phyloP scores from a whole-genome alignment of 2,797 vertebrate species.

The Capromys pilorides region DNA sequence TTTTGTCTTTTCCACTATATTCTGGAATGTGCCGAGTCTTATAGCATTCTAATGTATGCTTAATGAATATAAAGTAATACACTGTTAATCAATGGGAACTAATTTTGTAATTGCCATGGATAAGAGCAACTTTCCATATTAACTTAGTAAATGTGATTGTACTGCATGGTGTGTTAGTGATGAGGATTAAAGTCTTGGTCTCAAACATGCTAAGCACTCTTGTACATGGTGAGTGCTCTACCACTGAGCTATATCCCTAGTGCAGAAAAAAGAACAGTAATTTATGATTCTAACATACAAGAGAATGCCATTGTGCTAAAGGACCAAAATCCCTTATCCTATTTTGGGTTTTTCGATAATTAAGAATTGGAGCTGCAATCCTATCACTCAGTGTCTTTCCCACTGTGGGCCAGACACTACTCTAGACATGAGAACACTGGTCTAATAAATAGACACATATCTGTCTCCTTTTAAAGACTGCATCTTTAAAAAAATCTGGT shows the following conservation, averaged over 20 bases:
- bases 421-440: background rate
- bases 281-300: background rate
- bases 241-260: background rate
- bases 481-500: background rate
- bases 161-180: background rate
- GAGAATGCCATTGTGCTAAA: background rate
- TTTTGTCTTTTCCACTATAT: background rate
- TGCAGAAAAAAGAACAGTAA: background rate
- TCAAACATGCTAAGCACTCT: background rate
- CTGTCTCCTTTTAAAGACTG: background rate
- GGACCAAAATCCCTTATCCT: background rate
- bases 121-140: background rate
- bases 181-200: background rate
- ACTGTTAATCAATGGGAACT: background rate
- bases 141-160: background rate
- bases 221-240: background rate
- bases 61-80: background rate
- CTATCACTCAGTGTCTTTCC: background rate
- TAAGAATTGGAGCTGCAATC: slow-evolving; percentile 15
- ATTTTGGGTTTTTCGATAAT: background rate
- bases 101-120: background rate
- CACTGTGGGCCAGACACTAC: background rate
- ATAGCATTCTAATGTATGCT: background rate
- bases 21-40: background rate
- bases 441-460: background rate